Conservation (phyloP, 2,888 invertebrate genomes). For the Troilus luridus region DNA sequence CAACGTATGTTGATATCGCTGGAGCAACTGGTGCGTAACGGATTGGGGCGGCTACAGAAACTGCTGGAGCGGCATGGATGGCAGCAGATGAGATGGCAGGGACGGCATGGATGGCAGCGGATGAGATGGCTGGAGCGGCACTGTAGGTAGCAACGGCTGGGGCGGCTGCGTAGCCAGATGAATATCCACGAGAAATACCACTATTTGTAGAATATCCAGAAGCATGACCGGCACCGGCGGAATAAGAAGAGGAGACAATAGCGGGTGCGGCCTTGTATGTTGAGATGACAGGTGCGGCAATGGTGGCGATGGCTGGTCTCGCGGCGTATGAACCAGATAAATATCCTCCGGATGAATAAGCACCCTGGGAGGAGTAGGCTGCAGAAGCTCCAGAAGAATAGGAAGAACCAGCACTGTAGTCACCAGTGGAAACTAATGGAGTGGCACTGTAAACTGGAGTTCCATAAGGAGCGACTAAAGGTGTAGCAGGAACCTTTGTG, state of each 20-base stretch:
- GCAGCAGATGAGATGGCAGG: constrained; percentile 72
- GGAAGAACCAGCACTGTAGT: constrained; percentile 37
- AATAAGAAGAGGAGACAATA: constrained; percentile 65
- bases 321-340: constrained; percentile 53
- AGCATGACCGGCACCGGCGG: constrained; percentile 65
- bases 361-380: constrained; percentile 44
- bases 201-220: constrained; percentile 65
- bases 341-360: constrained; percentile 59
- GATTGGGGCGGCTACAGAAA: constrained; percentile 63
- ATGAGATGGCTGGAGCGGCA: constrained; percentile 70
- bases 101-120: constrained; percentile 70
- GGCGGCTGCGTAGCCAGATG: constrained; percentile 58
- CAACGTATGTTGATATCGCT: constrained; percentile 70
- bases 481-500: constrained; percentile 68
- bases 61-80: constrained; percentile 67
- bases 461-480: constrained; percentile 30
- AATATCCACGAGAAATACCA: constrained; percentile 67
- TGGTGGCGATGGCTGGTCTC: constrained; percentile 44
- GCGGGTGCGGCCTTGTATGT: constrained; percentile 56
- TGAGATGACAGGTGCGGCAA: constrained; percentile 59
- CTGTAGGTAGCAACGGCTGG: constrained; percentile 67
- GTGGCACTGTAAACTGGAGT: constrained; percentile 68
- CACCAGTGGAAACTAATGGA: constrained; percentile 42
- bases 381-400: constrained; percentile 53
- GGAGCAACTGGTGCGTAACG: constrained; percentile 66